Base-by-base conservation (phyloP, 2,888 invertebrate species). In the Helleia helle region DNA sequence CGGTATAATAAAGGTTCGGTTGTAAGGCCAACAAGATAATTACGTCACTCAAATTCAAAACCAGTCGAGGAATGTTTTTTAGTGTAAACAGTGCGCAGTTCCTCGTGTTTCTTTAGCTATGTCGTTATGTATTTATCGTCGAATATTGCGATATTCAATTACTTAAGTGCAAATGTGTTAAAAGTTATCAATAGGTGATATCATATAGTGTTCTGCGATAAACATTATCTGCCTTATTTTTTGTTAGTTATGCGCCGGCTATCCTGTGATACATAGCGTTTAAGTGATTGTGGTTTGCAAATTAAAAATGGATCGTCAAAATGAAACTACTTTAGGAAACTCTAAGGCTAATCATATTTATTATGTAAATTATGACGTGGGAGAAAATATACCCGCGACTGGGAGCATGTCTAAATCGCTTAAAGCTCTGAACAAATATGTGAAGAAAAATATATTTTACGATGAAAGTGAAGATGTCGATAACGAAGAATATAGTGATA, bases 381-480 rank as follows among this genome's bases (percentile, higher is more conserved):
- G 7, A 4, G 31, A 39, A n/a, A n/a, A 81, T 44, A 72, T 79
- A 1, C 73, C 76, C 1, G 51, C 51, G 4, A 69, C 76, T 2
- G 71, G 73, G 22, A 71, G 77, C 1, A 56, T 80, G 55, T 73
- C 83, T 4, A 77, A 67, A 58, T 83, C 84, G 4, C 55, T 71
- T 38, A 54, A 74, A 34, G 84, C 84, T n/a, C 52, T 83, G 26
- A 84, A 84, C 49, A 74, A 70, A 47, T 84, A 72, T 47, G 67
- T 84, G 2, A 83, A 77, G 53, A 75, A 74, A 43, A 83, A 83
- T 68, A 65, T 84, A 46, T 59, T 77, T 6, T 72, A 71, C 37
- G 80, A 77, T 38, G 71, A 79, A 42, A 66, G 62, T 47, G 70
- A 51, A 27, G 54, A 49, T 3, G 43, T 29, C 3, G 64, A 65